phyloP scores from a whole-genome alignment of 2,797 vertebrate species.

The Nothura maculosa region DNA sequence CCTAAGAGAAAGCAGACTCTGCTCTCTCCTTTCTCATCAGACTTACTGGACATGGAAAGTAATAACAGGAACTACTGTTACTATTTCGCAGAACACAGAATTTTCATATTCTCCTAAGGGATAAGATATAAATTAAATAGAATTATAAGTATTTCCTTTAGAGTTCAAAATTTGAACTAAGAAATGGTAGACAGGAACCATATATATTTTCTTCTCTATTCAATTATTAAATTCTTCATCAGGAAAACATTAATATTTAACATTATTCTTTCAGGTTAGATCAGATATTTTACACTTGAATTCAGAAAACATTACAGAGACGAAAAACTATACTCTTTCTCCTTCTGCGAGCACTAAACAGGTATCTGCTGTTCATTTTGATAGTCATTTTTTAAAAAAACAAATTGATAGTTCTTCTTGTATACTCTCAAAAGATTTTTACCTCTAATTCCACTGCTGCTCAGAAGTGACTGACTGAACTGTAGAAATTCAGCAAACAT shows the following conservation, averaged over 20 bases:
- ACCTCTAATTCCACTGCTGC: not conserved
- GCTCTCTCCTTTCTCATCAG: not conserved
- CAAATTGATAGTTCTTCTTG: not conserved
- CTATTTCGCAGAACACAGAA: not conserved
- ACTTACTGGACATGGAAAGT: not conserved
- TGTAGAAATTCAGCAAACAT: not conserved
- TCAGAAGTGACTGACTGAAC: not conserved
- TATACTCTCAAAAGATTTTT: not conserved
- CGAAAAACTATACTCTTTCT: not conserved
- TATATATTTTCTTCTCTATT: not conserved
- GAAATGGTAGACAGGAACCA: not conserved
- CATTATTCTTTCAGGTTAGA: conserved; percentile 10
- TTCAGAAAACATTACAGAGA: conserved; percentile 1
- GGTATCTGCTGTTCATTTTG: not conserved
- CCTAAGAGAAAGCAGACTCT: not conserved
- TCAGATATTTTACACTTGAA: not conserved
- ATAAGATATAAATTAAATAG: not conserved
- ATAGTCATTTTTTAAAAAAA: not conserved
- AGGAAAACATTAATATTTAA: not conserved
- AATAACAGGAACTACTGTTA: not conserved
- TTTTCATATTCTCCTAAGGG: not conserved
- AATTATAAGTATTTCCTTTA: not conserved
- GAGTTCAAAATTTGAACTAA: not conserved
- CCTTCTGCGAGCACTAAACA: not conserved
- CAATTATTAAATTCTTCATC: not conserved